These are phyloP conservation scores for Sabatieria punctata DNA, from an alignment of 2,888 invertebrate genomes.

Conservation along the genomic window DNA sequence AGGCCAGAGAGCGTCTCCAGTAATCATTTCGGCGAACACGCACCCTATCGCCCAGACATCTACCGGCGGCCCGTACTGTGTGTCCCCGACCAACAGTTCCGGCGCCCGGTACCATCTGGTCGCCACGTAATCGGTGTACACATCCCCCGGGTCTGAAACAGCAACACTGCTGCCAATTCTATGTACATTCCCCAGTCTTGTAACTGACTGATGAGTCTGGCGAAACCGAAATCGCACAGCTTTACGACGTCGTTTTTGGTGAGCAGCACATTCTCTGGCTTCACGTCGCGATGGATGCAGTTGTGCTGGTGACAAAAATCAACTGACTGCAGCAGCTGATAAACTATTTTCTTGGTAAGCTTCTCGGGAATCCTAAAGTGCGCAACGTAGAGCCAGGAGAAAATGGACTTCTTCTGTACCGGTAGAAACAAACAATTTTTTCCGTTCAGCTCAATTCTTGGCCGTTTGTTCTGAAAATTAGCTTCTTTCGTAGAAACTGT, in stretches of 20 bases:
- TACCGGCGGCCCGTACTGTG: constrained; percentile 50
- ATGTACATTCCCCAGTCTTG: background rate
- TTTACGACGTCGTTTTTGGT: constrained; percentile 84
- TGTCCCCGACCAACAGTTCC: constrained; percentile 89
- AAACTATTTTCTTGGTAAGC: constrained; percentile 73
- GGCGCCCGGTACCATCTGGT: constrained; percentile 97
- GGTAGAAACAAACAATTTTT: background rate
- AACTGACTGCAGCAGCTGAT: constrained; percentile 85
- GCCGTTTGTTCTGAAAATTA: no score
- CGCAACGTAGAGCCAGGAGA: constrained; percentile 14
- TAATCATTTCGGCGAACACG: constrained; percentile 40
- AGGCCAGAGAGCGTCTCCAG: constrained; percentile 85
- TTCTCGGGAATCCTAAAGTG: constrained; percentile 57
- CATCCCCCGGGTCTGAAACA: constrained; percentile 68
- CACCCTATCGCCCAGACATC: constrained; percentile 92
- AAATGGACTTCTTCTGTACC: background rate
- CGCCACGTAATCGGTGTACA: constrained; percentile 97
- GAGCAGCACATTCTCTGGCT: constrained; percentile 93
- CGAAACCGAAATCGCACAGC: constrained; percentile 95
- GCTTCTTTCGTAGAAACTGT: no score
- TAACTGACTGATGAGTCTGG: constrained; percentile 58
- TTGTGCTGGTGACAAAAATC: constrained; percentile 91
- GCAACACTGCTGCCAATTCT: constrained; percentile 5
- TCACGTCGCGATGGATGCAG: constrained; percentile 58
- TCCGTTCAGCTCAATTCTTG: background rate